phyloP scores from a whole-genome alignment of 2,113 vertebrate species.

The Mystacornis crossleyi region DNA sequence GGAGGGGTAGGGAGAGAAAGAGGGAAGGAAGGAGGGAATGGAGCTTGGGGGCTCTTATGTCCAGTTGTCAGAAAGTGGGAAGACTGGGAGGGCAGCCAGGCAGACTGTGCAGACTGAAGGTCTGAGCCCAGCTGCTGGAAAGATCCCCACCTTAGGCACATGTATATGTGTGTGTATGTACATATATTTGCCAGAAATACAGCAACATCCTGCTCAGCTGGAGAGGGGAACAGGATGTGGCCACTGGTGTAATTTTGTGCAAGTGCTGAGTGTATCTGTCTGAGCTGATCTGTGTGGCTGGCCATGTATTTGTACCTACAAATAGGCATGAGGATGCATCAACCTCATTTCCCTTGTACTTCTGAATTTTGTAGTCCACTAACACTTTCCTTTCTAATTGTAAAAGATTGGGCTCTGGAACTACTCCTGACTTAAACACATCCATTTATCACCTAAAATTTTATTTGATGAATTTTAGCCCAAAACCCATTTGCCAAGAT shows the following conservation, averaged over 20 bases:
- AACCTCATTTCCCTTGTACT: neutral
- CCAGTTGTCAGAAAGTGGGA: neutral
- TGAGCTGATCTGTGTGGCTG: neutral
- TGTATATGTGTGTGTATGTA: rapidly evolving
- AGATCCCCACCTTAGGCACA: no score
- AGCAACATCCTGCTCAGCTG: neutral
- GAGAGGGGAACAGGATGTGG: neutral
- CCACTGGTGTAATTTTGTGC: neutral
- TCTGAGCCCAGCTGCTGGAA: neutral
- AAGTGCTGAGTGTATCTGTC: neutral
- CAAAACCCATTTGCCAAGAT: neutral
- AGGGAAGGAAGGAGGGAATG: neutral
- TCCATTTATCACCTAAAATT: neutral
- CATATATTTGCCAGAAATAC: neutral
- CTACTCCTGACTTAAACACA: neutral
- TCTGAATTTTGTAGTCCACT: neutral
- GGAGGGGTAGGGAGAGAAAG: rapidly evolving
- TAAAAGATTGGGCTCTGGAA: neutral
- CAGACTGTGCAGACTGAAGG: neutral
- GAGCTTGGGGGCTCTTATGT: rapidly evolving
- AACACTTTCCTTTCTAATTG: neutral
- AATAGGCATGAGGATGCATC: rapidly evolving
- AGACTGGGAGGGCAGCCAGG: neutral
- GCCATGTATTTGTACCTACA: neutral
- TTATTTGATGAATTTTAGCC: neutral